Evolutionary conservation across 2,113 vertebrate species (phyloP).

Genomic region (Dissostichus mawsoni): DNA sequence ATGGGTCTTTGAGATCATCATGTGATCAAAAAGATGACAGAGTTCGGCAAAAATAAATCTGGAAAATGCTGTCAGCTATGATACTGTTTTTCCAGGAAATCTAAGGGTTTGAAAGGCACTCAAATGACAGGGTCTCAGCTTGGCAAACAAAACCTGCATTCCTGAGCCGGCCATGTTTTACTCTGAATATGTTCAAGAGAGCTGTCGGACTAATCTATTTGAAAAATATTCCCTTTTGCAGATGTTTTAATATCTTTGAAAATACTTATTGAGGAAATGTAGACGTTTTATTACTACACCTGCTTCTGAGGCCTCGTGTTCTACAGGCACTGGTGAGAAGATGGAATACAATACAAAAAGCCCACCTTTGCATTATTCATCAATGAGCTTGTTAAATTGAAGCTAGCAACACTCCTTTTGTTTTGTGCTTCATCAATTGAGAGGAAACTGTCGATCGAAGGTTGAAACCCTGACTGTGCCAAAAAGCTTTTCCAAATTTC

Average conservation of each 20-base stretch:
- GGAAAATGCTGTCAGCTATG: constrained; percentile 61
- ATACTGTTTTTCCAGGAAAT: constrained; percentile 46
- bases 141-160: constrained; percentile 54
- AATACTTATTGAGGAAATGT: neutral
- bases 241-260: neutral
- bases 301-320: neutral
- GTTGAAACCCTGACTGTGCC: neutral
- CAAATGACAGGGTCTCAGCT: constrained; percentile 60
- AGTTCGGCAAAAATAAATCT: constrained; percentile 42
- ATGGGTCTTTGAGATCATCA: too few relatives aligned
- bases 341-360: neutral
- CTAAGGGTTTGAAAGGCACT: constrained; percentile 62
- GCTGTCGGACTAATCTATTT: constrained; percentile 15
- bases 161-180: constrained; percentile 32
- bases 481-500: neutral
- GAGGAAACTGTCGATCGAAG: neutral
- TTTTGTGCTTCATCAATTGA: neutral
- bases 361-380: neutral
- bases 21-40: neutral
- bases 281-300: neutral
- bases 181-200: neutral
- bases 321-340: neutral
- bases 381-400: neutral
- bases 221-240: neutral
- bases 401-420: neutral